Conservation (phyloP, 2,113 vertebrate genomes). For the Cisticola juncidis region DNA sequence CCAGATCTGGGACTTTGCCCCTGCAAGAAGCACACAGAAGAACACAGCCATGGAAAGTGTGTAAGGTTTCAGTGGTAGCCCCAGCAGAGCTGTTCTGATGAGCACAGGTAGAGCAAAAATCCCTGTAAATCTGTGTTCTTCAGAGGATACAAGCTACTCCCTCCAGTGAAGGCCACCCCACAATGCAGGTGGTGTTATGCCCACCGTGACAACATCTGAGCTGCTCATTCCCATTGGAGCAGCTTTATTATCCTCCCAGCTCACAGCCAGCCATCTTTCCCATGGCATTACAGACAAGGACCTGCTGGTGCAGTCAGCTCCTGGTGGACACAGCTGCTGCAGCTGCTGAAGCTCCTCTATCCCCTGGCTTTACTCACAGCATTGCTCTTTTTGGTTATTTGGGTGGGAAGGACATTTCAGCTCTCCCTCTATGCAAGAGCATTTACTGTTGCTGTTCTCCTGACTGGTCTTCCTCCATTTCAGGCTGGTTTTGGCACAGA, state of each 20-base stretch:
- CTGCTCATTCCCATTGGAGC: not conserved
- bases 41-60: rapidly evolving
- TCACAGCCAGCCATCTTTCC: not conserved
- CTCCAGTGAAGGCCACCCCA: not conserved
- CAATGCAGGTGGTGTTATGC: not conserved
- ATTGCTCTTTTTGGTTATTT: not conserved
- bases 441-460: not conserved
- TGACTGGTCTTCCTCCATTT: not conserved
- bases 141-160: not conserved
- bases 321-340: not conserved
- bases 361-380: not conserved
- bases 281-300: not conserved
- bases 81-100: not conserved
- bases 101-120: not conserved
- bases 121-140: not conserved
- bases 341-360: not conserved
- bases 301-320: not conserved
- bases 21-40: not conserved
- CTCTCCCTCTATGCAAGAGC: not conserved
- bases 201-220: not conserved
- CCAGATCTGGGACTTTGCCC: not conserved
- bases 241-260: not conserved
- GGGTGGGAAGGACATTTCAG: not conserved
- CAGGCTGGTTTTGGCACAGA: not conserved
- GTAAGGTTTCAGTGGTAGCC: not conserved